Conservation (phyloP, 1,140 invertebrate genomes). For the Brachionus sp. region DNA sequence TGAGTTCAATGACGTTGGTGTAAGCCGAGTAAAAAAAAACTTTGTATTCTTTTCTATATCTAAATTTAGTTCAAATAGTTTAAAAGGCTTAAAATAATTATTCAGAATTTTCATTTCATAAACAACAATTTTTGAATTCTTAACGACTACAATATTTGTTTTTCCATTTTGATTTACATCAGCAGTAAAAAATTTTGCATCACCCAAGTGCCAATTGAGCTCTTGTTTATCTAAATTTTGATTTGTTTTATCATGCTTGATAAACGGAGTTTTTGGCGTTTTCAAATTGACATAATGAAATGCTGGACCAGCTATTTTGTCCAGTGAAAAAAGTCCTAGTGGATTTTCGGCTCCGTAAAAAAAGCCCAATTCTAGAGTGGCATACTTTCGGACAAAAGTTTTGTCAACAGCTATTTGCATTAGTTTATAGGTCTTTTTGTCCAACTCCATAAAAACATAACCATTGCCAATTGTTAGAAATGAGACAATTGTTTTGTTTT, state of each 20-base stretch:
- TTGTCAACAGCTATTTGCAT: neutral
- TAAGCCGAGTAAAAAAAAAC: neutral
- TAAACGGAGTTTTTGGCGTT: neutral
- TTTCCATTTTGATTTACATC: neutral
- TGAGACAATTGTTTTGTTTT: conserved; percentile 3
- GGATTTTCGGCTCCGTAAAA: conserved; percentile 10
- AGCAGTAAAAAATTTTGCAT: neutral
- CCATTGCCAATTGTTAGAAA: neutral
- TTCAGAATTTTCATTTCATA: neutral
- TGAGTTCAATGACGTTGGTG: neutral
- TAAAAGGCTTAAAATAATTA: neutral
- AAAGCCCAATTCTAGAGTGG: neutral
- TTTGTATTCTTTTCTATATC: neutral
- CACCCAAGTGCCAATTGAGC: neutral
- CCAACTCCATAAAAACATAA: conserved; percentile 3
- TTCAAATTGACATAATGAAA: neutral
- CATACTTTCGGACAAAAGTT: neutral
- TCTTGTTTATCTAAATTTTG: neutral
- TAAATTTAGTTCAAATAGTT: conserved; percentile 7
- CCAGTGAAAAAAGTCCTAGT: neutral
- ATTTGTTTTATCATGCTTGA: neutral
- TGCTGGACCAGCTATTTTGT: neutral
- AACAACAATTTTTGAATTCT: neutral
- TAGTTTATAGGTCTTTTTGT: neutral
- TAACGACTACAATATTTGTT: neutral